These are phyloP conservation scores for Coreius guichenoti DNA, from an alignment of 2,797 vertebrate species.

Conservation along the genomic window DNA sequence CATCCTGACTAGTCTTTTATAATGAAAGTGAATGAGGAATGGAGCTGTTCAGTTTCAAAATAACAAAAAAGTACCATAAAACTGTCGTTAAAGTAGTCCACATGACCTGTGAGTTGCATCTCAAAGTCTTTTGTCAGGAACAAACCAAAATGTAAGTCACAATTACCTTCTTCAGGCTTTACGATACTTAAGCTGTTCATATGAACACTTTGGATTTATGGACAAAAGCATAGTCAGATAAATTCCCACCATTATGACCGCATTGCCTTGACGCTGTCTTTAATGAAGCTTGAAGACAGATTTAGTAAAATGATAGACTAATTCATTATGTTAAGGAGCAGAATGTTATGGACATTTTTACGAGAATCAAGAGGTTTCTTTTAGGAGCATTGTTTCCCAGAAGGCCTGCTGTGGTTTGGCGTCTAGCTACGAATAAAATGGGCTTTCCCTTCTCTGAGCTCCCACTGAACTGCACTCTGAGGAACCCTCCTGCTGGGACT, in stretches of 20 bases:
- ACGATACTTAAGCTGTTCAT: not conserved
- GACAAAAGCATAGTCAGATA: not conserved
- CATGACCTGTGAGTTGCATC: not conserved
- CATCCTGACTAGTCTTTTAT: not conserved
- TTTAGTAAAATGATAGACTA: constrained; percentile 39
- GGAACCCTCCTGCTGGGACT: constrained; percentile 15
- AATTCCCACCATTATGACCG: constrained; percentile 13
- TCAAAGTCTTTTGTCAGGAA: not conserved
- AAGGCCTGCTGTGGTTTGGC: constrained; percentile 57
- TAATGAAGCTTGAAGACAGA: constrained; percentile 48
- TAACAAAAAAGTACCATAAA: constrained; percentile 6
- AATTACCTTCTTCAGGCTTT: not conserved
- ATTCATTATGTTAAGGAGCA: constrained; percentile 32
- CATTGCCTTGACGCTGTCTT: constrained; percentile 15
- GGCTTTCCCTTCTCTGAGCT: constrained; percentile 45
- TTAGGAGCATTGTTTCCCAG: constrained; percentile 49
- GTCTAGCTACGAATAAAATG: constrained; percentile 47
- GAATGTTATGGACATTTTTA: constrained; percentile 53
- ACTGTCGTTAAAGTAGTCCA: not conserved
- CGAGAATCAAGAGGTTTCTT: constrained; percentile 55
- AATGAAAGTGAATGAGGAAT: not conserved
- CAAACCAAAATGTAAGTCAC: not conserved
- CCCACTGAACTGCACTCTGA: constrained; percentile 25
- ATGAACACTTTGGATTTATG: not conserved
- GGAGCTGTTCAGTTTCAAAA: not conserved